Evolutionary conservation across 2,888 invertebrate genomes (phyloP), one percentile per base, ranked within the genome.

Genomic region (Halocaridina rubra): DNA sequence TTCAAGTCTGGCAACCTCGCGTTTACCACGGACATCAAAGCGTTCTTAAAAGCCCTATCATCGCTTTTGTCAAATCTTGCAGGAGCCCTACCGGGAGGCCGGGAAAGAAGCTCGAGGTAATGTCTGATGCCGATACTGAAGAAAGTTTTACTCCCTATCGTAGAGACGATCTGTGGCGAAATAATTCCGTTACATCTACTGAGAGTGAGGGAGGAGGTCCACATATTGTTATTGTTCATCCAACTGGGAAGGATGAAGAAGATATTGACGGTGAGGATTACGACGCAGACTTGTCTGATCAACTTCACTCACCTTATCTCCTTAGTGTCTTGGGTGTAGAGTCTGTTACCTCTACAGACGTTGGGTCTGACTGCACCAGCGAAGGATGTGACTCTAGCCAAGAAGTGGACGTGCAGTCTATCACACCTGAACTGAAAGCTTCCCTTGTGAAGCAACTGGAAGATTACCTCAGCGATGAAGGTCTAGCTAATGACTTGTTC

Each of bases 401-500:
- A 7, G 79, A 79, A 57, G 59, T 69, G 4, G 86, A 74, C 69
- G 13, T 13, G 1, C 46, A 30, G 53, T 59, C 75, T 5, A 74
- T 85, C 5, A 53, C 81, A 22, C 72, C 64, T 0, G 80, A 82
- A 46, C 67, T 84, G 10, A 16, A 30, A 5, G 24, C 13, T 3
- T 39, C 53, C 22, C 74, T 87, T 13, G 85, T 80, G 24, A 33
- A 27, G 2, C 78, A 75, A 90, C 97, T 98, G 29, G 98, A 98
- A 92, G 97, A 96, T 90, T 98, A 98, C 91, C 98, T 98, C 91
- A 97, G 97, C 86, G 97, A 98, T 90, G 96, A 96, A 71, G 97
- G 97, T 91, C 96, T 98, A 89, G 94, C 97, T 2, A 98, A 97
- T 91, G 98, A 98, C 90, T 97, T 98, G 10, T 98, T 98, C 91